phyloP scores from a whole-genome alignment of 1,140 invertebrate species.

The Orussus abietinus region DNA sequence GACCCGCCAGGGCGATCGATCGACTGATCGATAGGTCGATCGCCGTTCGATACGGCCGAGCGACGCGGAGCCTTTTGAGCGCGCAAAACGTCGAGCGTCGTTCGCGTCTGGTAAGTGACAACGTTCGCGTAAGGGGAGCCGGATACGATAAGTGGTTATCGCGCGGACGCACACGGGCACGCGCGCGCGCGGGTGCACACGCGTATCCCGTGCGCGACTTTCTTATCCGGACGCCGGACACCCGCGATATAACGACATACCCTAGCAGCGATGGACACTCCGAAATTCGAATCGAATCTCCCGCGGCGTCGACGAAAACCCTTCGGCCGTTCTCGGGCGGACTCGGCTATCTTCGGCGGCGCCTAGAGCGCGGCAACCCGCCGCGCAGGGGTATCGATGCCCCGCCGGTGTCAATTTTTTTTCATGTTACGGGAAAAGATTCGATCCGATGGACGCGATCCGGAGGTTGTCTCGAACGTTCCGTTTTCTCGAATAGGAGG shows the following conservation, averaged over 20 bases:
- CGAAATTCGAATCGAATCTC: too few species aligned
- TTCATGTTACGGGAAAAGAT: too few species aligned
- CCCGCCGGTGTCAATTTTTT: too few species aligned
- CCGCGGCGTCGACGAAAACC: not conserved
- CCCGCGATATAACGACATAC: constrained; percentile 23
- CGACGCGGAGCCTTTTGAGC: not conserved
- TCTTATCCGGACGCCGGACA: constrained; percentile 26
- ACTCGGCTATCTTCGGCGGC: not conserved
- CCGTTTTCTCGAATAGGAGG: not conserved
- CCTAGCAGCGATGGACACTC: too few species aligned
- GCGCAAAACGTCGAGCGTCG: not conserved
- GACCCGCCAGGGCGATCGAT: too few species aligned
- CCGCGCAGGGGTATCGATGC: too few species aligned
- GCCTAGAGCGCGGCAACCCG: too few species aligned
- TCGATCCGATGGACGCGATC: too few species aligned
- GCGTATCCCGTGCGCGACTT: constrained; percentile 14
- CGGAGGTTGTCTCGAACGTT: too few species aligned
- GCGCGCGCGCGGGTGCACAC: constrained; percentile 10
- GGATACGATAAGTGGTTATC: constrained; percentile 49
- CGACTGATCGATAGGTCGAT: too few species aligned
- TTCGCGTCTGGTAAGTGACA: constrained; percentile 25
- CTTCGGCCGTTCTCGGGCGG: constrained; percentile 8
- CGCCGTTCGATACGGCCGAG: too few species aligned
- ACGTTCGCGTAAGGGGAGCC: constrained; percentile 37
- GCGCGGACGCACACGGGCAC: constrained; percentile 19